A percentile compares a stretch with the other conserved stretches of the same genome.
Evolutionary conservation across 2,113 vertebrate genomes (phyloP).

Genomic region (Isurus oxyrinchus): DNA sequence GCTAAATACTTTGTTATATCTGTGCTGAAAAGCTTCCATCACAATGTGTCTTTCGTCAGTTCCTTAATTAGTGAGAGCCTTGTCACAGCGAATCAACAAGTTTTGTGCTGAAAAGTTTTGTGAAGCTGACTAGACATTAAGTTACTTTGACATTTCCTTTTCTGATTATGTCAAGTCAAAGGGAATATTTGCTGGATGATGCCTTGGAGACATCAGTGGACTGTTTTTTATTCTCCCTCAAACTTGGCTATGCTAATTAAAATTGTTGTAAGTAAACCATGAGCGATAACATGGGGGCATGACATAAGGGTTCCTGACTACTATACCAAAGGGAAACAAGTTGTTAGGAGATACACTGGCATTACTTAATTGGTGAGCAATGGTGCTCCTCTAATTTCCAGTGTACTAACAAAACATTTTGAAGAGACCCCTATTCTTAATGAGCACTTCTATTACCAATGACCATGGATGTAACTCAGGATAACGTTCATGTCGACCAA

Average conservation of each 20-base stretch:
- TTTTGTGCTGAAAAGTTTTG: not conserved
- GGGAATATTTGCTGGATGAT: not conserved
- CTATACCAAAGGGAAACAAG: not conserved
- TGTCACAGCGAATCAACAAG: not conserved
- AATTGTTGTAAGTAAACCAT: not conserved
- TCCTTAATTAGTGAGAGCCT: not conserved
- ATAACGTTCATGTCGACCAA: not conserved
- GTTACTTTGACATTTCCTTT: not conserved
- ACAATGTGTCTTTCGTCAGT: not conserved
- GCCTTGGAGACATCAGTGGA: not conserved
- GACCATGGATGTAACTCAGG: not conserved
- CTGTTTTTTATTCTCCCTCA: not conserved
- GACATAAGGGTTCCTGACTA: not conserved
- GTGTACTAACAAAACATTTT: not conserved
- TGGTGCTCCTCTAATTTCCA: not conserved
- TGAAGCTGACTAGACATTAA: not conserved
- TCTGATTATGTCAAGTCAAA: not conserved
- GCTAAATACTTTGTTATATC: not conserved
- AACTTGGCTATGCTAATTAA: not conserved
- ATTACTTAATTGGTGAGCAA: not conserved
- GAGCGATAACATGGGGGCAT: not conserved
- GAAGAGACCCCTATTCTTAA: not conserved
- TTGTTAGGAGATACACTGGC: not conserved
- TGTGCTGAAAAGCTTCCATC: not conserved
- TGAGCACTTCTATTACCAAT: not conserved